A percentile compares a stretch with the other conserved stretches of the same genome.
Conservation (phyloP, 2,797 vertebrate genomes). For the Poeciliopsis paucimaculata region DNA sequence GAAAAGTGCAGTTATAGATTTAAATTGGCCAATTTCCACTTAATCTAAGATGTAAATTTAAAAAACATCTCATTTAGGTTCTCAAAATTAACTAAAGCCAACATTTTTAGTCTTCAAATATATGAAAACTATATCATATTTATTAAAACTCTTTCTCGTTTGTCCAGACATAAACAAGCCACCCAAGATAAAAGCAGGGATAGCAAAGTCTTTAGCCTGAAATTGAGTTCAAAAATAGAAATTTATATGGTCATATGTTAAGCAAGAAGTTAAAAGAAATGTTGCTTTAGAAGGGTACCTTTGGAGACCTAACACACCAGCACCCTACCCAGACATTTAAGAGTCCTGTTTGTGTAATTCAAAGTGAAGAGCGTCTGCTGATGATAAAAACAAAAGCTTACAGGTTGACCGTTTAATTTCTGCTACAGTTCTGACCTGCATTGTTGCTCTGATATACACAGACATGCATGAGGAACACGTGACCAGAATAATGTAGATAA, state of each 20-base stretch:
- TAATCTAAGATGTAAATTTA: neutral
- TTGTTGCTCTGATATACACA: neutral
- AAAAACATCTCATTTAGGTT: neutral
- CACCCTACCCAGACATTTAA: neutral
- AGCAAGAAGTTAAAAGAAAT: neutral
- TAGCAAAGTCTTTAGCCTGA: neutral
- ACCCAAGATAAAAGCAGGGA: neutral
- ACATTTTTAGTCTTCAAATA: neutral
- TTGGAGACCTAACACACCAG: neutral
- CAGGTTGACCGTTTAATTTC: neutral
- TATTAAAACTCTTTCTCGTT: neutral
- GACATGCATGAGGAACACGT: neutral
- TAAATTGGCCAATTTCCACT: neutral
- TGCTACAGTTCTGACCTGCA: neutral
- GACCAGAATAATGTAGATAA: neutral
- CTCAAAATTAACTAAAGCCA: neutral
- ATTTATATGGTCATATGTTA: neutral
- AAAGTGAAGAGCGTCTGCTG: too few relatives aligned
- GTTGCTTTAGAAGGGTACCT: neutral
- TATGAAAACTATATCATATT: neutral
- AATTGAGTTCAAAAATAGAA: neutral
- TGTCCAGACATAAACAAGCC: neutral
- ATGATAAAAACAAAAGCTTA: neutral
- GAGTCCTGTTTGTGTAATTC: neutral
- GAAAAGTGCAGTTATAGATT: neutral